A percentile compares a stretch with the other conserved stretches of the same genome.
phyloP scores from a whole-genome alignment of 2,797 vertebrate species.

The Cichlasoma orientale region DNA sequence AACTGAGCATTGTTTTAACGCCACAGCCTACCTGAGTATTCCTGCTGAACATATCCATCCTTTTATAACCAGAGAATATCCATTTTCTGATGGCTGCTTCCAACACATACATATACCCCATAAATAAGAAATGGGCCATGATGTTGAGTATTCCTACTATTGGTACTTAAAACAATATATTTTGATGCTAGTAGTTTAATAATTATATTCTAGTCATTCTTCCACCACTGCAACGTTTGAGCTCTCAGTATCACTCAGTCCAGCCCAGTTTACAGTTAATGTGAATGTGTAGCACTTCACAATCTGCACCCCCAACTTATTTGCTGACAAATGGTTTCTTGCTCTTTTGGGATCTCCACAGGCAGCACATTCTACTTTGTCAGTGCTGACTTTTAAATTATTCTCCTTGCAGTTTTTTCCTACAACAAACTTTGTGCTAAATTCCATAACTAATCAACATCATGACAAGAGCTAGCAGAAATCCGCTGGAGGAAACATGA shows the following conservation, averaged over 20 bases:
- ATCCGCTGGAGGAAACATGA: neutral
- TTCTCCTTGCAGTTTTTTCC: neutral
- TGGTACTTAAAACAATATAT: neutral
- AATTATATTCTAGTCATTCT: neutral
- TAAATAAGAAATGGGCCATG: neutral
- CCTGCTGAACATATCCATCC: no score
- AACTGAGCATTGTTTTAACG: no score
- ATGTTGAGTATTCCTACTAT: neutral
- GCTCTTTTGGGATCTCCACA: neutral
- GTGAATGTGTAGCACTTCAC: neutral
- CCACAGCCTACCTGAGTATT: no score
- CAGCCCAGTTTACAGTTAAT: neutral
- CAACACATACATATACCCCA: neutral
- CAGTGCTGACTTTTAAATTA: neutral
- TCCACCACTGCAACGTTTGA: neutral
- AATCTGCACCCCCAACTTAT: neutral
- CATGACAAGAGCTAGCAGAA: neutral
- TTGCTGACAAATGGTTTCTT: neutral
- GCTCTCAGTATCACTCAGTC: neutral
- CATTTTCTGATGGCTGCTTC: neutral
- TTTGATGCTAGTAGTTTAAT: neutral
- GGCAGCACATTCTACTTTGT: neutral
- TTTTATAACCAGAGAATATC: neutral
- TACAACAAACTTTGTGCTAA: neutral
- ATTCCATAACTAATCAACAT: neutral